Evolutionary conservation across 2,888 invertebrate genomes (phyloP).

Genomic region (Erebia palarica): DNA sequence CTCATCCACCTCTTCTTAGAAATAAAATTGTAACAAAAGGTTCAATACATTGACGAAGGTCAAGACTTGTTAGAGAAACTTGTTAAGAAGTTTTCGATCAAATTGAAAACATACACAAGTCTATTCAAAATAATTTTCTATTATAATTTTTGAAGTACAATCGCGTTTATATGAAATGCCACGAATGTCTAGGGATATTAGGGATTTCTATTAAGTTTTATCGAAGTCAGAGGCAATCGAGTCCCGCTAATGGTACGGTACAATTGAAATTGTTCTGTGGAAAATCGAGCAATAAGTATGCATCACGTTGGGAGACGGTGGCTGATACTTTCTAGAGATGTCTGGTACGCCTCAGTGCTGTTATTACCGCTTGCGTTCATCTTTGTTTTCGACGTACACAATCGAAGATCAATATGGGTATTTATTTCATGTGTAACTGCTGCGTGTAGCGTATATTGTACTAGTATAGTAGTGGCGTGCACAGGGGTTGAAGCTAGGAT

Average conservation of each 20-base stretch:
- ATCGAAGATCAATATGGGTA: background rate
- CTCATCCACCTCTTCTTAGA: background rate
- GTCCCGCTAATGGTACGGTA: slow-evolving; percentile 69
- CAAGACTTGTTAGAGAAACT: slow-evolving; percentile 9
- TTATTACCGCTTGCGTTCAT: slow-evolving; percentile 47
- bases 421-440: no score
- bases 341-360: slow-evolving; percentile 60
- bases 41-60: slow-evolving; percentile 2
- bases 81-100: slow-evolving; percentile 6
- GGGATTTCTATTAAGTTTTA: slow-evolving; percentile 55
- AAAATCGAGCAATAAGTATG: slow-evolving; percentile 80
- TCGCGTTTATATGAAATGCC: slow-evolving; percentile 27
- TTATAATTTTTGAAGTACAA: slow-evolving; percentile 4
- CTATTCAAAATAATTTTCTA: slow-evolving; percentile 10
- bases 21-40: slow-evolving; percentile 1
- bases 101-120: slow-evolving; percentile 4
- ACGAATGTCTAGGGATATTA: slow-evolving; percentile 40
- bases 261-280: slow-evolving; percentile 74
- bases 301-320: slow-evolving; percentile 63
- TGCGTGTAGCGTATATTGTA: no score
- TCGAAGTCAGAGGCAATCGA: slow-evolving; percentile 59
- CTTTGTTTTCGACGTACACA: slow-evolving; percentile 30
- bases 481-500: no score
- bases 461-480: no score
- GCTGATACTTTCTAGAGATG: slow-evolving; percentile 68